Evolutionary conservation across 1,140 invertebrate genomes (phyloP).

Genomic region (Ooceraea biroi): DNA sequence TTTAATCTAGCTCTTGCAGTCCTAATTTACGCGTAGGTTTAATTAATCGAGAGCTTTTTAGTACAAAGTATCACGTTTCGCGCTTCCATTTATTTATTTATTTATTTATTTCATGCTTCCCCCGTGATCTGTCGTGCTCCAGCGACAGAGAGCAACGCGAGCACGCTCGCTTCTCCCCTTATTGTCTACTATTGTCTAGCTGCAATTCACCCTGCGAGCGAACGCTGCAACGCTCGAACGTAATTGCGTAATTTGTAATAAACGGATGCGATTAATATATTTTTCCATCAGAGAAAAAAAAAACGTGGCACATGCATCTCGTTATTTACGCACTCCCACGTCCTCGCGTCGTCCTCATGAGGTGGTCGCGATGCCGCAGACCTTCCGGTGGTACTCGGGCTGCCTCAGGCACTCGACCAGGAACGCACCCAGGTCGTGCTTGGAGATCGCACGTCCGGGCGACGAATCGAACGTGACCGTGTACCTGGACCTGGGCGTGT

Average conservation of each 20-base stretch:
- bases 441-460: conserved; percentile 90
- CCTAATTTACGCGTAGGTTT: conserved; percentile 1
- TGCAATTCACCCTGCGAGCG: background rate
- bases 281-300: conserved; percentile 36
- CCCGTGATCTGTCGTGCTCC: background rate
- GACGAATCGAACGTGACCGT: conserved; percentile 87
- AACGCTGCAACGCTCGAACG: background rate
- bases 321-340: conserved; percentile 5
- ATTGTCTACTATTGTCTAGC: background rate
- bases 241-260: conserved; percentile 17
- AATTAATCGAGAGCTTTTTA: conserved; percentile 12
- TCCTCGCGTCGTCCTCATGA: conserved; percentile 21
- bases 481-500: conserved; percentile 87
- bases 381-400: conserved; percentile 89
- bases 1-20: conserved; percentile 36
- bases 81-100: background rate
- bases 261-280: conserved; percentile 27
- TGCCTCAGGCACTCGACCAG: conserved; percentile 90
- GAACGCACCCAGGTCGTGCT: conserved; percentile 91
- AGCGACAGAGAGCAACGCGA: background rate
- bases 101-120: conserved; percentile 24
- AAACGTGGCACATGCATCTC: conserved; percentile 29
- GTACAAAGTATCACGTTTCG: background rate
- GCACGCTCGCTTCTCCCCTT: background rate
- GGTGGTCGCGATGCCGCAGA: conserved; percentile 88